Conservation (phyloP, 92 coral and sea anemone genomes). For the Nematostella vectensis region DNA sequence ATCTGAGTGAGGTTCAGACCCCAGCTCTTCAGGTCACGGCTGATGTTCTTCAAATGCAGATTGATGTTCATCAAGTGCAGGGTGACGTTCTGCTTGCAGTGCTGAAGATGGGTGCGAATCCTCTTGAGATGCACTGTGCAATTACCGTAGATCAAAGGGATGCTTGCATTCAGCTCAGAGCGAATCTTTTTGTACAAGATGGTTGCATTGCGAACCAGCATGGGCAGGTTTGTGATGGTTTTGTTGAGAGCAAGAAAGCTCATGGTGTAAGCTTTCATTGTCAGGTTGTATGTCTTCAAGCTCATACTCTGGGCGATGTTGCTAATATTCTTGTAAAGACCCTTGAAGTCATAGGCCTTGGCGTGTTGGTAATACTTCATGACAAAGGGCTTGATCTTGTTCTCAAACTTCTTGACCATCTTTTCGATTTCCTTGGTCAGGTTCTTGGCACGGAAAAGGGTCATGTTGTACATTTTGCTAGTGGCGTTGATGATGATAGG, state of each 20-base stretch:
- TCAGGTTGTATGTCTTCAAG: slow-evolving; percentile 33
- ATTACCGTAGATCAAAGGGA: slow-evolving; percentile 28
- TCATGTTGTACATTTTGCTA: slow-evolving; percentile 52
- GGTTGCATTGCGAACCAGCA: slow-evolving; percentile 48
- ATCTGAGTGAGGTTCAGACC: slow-evolving; percentile 51
- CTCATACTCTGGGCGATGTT: slow-evolving; percentile 43
- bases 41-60: slow-evolving; percentile 45
- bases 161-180: slow-evolving; percentile 10
- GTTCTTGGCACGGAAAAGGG: slow-evolving; percentile 38
- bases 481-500: slow-evolving; percentile 37
- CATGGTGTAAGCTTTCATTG: slow-evolving; percentile 34
- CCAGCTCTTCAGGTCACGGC: slow-evolving; percentile 59
- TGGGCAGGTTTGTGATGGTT: slow-evolving; percentile 42
- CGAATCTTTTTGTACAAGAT: slow-evolving; percentile 39
- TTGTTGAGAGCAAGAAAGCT: slow-evolving; percentile 25
- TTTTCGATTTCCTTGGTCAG: slow-evolving; percentile 46
- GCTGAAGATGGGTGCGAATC: slow-evolving; percentile 10
- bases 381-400: slow-evolving; percentile 50
- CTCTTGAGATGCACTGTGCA: slow-evolving; percentile 23
- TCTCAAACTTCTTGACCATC: slow-evolving; percentile 49
- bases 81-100: slow-evolving; percentile 15
- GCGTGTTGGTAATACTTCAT: slow-evolving; percentile 44
- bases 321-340: slow-evolving; percentile 38
- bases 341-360: slow-evolving; percentile 55
- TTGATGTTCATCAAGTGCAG: slow-evolving; percentile 28